These are phyloP conservation scores for Novumbra hubbsi DNA, from an alignment of 2,797 vertebrate genomes.

Conservation along the genomic window DNA sequence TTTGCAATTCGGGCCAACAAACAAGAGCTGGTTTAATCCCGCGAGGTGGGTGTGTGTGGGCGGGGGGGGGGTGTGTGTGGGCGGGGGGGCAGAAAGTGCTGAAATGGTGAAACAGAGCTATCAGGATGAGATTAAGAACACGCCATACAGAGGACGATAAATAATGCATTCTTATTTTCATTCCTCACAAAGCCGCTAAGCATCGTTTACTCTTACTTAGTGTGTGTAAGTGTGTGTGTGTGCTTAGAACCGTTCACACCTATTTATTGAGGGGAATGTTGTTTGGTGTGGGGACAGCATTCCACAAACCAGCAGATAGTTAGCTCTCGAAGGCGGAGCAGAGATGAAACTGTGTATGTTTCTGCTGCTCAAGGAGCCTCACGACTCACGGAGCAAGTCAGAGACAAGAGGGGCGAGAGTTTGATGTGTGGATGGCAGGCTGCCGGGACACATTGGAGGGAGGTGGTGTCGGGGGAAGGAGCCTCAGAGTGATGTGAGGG, in stretches of 20 bases:
- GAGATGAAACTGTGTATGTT: background rate
- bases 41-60: conserved; percentile 33
- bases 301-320: background rate
- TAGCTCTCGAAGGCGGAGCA: background rate
- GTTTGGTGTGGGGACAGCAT: background rate
- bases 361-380: background rate
- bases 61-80: conserved; percentile 26
- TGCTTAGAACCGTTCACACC: background rate
- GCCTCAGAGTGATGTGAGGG: background rate
- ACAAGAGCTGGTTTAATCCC: conserved; percentile 33
- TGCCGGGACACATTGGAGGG: background rate
- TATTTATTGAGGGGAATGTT: conserved; percentile 32
- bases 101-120: conserved; percentile 65
- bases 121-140: conserved; percentile 70
- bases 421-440: background rate
- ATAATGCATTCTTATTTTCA: conserved; percentile 66
- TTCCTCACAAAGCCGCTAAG: conserved; percentile 65
- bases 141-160: conserved; percentile 65
- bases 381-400: background rate
- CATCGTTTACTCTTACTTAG: conserved; percentile 70
- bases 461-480: too few relatives aligned
- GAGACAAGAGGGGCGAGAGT: background rate
- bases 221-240: conserved; percentile 27
- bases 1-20: conserved; percentile 44
- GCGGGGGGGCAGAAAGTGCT: conserved; percentile 56